Evolutionary conservation across 2,797 vertebrate species (phyloP).

Genomic region (Borostomias antarcticus): DNA sequence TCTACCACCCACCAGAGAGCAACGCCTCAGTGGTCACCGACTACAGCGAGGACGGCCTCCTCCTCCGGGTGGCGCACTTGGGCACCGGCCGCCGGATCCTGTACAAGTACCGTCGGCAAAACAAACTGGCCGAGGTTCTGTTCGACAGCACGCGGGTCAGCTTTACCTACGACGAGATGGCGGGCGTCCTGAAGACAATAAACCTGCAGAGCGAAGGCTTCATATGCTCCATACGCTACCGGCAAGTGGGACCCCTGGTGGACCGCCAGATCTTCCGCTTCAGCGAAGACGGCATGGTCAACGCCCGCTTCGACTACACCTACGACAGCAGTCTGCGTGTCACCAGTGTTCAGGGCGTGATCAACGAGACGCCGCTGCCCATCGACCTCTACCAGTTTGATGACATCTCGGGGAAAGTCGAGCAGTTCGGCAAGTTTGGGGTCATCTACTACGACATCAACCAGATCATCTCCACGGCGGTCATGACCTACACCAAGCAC

Average conservation of each 20-base stretch:
- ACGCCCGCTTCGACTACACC: constrained; percentile 97
- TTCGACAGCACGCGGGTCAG: constrained; percentile 97
- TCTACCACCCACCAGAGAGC: constrained; percentile 96
- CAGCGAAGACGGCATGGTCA: constrained; percentile 97
- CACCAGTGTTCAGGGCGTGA: constrained; percentile 97
- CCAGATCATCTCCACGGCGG: constrained; percentile 97
- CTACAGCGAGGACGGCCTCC: constrained; percentile 96
- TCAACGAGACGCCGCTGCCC: constrained; percentile 96
- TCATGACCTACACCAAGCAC: constrained; percentile 99
- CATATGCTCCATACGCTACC: constrained; percentile 97
- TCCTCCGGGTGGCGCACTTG: constrained; percentile 90
- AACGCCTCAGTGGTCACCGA: constrained; percentile 95
- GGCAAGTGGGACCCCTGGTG: constrained; percentile 93
- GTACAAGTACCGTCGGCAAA: constrained; percentile 93
- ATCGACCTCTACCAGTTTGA: constrained; percentile 99
- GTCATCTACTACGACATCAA: constrained; percentile 99
- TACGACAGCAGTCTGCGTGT: constrained; percentile 97
- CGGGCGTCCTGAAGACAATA: constrained; percentile 94
- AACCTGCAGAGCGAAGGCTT: constrained; percentile 98
- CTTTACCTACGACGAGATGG: constrained; percentile 97
- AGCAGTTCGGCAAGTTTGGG: constrained; percentile 98
- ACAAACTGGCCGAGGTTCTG: constrained; percentile 92
- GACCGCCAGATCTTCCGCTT: constrained; percentile 99
- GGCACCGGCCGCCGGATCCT: constrained; percentile 92
- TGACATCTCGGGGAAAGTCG: constrained; percentile 97